Percentiles rank a stretch among this genome's conserved stretches.
These are phyloP conservation scores for Acanthisitta chloris DNA, from an alignment of 2,113 vertebrate genomes.

Conservation along the genomic window DNA sequence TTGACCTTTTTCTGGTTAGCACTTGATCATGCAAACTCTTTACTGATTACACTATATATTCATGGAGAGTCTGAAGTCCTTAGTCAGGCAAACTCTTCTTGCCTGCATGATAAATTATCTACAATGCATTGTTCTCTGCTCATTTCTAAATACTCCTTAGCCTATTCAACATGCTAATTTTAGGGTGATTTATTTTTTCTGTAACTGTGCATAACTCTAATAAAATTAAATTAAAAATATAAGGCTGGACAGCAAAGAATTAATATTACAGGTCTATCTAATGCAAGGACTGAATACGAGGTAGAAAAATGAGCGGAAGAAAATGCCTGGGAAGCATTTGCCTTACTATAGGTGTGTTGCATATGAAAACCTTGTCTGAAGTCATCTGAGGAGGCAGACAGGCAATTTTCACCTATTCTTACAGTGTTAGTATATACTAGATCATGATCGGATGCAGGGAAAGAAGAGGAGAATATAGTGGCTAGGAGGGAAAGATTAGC, in stretches of 20 bases:
- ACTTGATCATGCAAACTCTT: constrained; percentile 14
- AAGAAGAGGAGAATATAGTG: background rate
- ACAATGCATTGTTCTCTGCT: constrained; percentile 20
- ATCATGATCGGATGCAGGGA: background rate
- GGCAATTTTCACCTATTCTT: constrained; percentile 1
- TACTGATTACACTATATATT: constrained; percentile 23
- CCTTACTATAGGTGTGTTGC: background rate
- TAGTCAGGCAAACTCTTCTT: constrained; percentile 37
- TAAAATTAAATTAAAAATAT: constrained; percentile 28
- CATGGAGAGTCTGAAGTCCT: background rate
- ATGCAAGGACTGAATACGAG: background rate
- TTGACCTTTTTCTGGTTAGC: background rate
- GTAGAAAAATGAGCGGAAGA: background rate
- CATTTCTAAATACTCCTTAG: constrained; percentile 36
- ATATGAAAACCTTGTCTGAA: constrained; percentile 11
- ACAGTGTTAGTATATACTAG: background rate
- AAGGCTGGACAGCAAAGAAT: background rate
- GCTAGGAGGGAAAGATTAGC: background rate
- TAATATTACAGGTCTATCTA: background rate
- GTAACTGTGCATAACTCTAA: background rate
- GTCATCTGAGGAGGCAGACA: constrained; percentile 2
- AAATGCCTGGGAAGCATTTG: constrained; percentile 16
- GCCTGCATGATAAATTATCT: constrained; percentile 40
- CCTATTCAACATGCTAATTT: constrained; percentile 45
- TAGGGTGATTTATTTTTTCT: constrained; percentile 42